phyloP scores from a whole-genome alignment of 2,888 invertebrate species.

The Caradrina clavipalpis region DNA sequence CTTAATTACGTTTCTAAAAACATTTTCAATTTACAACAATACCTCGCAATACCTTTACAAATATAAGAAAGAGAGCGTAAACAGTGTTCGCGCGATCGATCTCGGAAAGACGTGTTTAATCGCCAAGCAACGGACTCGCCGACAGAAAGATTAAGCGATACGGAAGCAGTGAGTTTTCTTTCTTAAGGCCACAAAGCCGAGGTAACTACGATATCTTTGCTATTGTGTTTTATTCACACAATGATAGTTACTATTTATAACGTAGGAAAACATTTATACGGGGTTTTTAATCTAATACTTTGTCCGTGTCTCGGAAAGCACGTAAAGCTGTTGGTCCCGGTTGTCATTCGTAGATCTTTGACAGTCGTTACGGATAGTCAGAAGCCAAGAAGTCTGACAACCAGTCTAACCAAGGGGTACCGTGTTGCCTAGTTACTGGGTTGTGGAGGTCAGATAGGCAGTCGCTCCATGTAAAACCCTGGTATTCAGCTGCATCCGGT shows the following conservation, averaged over 20 bases:
- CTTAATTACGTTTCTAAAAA: slow-evolving; percentile 18
- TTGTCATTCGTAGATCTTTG: too few species aligned
- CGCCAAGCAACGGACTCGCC: slow-evolving; percentile 73
- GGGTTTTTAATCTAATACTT: background rate
- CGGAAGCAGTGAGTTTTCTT: slow-evolving; percentile 70
- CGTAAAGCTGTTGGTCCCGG: too few species aligned
- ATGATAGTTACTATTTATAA: slow-evolving; percentile 29
- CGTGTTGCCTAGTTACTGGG: too few species aligned
- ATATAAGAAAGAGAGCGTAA: slow-evolving; percentile 63
- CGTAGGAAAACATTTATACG: background rate
- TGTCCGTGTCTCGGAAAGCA: too few species aligned
- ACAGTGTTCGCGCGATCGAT: slow-evolving; percentile 71
- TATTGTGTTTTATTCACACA: slow-evolving; percentile 35
- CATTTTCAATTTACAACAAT: slow-evolving; percentile 48
- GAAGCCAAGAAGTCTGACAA: too few species aligned
- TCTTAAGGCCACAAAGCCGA: slow-evolving; percentile 58
- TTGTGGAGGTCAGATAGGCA: too few species aligned
- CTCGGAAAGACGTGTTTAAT: slow-evolving; percentile 78
- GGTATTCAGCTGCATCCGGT: too few species aligned
- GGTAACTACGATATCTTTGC: slow-evolving; percentile 60
- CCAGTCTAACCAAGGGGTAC: too few species aligned
- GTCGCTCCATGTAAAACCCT: too few species aligned
- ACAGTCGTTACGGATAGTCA: too few species aligned
- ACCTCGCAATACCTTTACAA: slow-evolving; percentile 49
- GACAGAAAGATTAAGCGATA: slow-evolving; percentile 77